Conservation (phyloP, 2,888 invertebrate species). For the Tupiocoris notatus region DNA sequence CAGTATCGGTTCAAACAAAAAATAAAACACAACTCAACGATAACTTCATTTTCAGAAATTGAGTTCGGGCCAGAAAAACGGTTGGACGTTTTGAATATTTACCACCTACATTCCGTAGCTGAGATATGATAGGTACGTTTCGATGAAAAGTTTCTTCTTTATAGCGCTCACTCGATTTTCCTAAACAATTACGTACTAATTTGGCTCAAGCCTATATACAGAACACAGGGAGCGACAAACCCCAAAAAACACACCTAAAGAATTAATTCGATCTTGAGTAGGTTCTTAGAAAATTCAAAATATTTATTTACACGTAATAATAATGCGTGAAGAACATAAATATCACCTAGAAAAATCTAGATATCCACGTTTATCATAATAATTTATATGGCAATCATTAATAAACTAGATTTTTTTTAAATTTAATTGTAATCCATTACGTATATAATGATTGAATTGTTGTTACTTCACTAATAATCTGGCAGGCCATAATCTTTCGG, state of each 20-base stretch:
- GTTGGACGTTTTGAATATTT: not conserved
- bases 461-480: constrained; percentile 38
- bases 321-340: constrained; percentile 44
- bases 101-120: constrained; percentile 8
- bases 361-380: constrained; percentile 43
- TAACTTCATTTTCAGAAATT: too few relatives aligned
- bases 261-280: constrained; percentile 48
- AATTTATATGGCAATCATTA: constrained; percentile 47
- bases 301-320: constrained; percentile 47
- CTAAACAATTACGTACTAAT: constrained; percentile 33
- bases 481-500: constrained; percentile 42
- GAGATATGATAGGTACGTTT: constrained; percentile 27
- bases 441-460: constrained; percentile 47
- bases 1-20: too few relatives aligned
- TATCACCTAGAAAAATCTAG: constrained; percentile 46
- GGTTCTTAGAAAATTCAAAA: constrained; percentile 51
- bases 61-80: too few relatives aligned
- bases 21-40: too few relatives aligned
- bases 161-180: constrained; percentile 26
- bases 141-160: constrained; percentile 12
- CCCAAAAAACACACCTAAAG: constrained; percentile 40
- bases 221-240: constrained; percentile 34
- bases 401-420: constrained; percentile 44
- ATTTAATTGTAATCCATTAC: constrained; percentile 45
- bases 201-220: constrained; percentile 44